Evolutionary conservation across 2,888 invertebrate species (phyloP), one percentile per base, ranked within the genome.

Genomic region (Muschampia plurimacula): DNA sequence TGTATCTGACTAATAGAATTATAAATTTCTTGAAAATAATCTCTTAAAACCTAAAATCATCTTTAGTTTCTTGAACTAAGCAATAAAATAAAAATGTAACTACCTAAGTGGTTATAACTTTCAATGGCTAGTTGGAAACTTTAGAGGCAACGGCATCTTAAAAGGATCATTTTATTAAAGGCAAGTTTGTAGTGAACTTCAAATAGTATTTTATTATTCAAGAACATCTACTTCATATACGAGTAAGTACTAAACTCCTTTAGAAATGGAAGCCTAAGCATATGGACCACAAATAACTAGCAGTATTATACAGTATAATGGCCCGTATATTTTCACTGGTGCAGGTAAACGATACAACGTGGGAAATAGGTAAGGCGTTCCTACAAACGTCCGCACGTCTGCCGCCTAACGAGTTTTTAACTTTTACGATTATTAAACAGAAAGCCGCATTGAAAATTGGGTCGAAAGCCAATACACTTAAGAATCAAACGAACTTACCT

Each of bases 321-420:
- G 10, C 63, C 22, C 59, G 59, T 59, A 59, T 32, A 32, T 59
- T 32, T 59, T 32, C 59, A 36, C 32, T 9, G 59, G 59, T 3
- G 32, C 59, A 59, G 59, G 32, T 59, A 59, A 32, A 71, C 67
- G 52, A 62, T 36, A 52, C 22, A 63, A 63, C 63, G 72, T 72
- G 57, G 63, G 60, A 72, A 77, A 73, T 72, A 73, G 75, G 74
- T 67, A 64, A 73, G 72, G 72, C 71, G 74, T 46, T 69, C 59
- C 60, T 15, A 36, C 63, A 60, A 64, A 67, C 77, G 75, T 76
- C 77, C 77, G 79, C 77, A 67, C 77, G 75, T 76, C 77, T 76
- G 79, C 77, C 74, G 63, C 67, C 70, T 86, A 87, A 87, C 84
- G 86, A 88, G 86, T 86, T 87, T 86, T 86, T 84, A 87, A 88